Conservation (phyloP, 2,888 invertebrate genomes). For the Cheilosia soror region DNA sequence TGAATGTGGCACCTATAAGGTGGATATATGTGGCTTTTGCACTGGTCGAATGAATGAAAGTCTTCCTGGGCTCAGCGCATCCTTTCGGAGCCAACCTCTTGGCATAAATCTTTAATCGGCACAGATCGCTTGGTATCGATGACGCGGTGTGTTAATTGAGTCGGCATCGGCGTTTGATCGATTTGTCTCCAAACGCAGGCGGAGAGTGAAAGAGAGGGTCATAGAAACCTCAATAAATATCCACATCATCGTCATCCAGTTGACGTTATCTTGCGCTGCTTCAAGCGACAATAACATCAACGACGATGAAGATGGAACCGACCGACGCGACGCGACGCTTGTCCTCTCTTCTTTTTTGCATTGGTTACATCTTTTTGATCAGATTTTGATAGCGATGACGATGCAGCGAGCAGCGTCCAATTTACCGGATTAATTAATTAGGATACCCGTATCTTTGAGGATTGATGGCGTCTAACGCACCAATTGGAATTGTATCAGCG, state of each 20-base stretch:
- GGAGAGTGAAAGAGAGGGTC: conserved; percentile 20
- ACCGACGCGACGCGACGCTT: conserved; percentile 2
- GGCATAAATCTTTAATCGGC: conserved; percentile 70
- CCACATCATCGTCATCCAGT: conserved; percentile 58
- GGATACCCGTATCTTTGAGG: conserved; percentile 13
- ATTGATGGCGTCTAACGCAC: conserved; percentile 62
- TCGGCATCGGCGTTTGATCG: conserved; percentile 76
- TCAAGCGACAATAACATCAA: conserved; percentile 46
- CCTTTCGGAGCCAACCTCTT: conserved; percentile 35
- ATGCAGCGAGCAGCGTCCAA: conserved; percentile 45
- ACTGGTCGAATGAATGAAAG: conserved; percentile 58
- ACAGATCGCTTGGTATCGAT: conserved; percentile 70
- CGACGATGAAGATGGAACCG: conserved; percentile 26
- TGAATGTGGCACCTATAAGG: conserved; percentile 63
- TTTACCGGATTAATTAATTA: conserved; percentile 71
- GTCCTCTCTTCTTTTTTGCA: conserved; percentile 49
- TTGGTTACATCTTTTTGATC: conserved; percentile 70
- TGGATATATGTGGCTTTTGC: conserved; percentile 38
- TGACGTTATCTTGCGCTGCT: conserved; percentile 66
- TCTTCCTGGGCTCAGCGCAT: conserved; percentile 35
- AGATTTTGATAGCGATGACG: conserved; percentile 61
- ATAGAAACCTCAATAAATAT: conserved; percentile 68
- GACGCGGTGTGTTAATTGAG: conserved; percentile 76
- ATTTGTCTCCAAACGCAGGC: conserved; percentile 49
- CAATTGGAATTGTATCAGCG: conserved; percentile 29